Evolutionary conservation across 23 tunicate species (phyloP).

Genomic region (Oikopleura albicans): DNA sequence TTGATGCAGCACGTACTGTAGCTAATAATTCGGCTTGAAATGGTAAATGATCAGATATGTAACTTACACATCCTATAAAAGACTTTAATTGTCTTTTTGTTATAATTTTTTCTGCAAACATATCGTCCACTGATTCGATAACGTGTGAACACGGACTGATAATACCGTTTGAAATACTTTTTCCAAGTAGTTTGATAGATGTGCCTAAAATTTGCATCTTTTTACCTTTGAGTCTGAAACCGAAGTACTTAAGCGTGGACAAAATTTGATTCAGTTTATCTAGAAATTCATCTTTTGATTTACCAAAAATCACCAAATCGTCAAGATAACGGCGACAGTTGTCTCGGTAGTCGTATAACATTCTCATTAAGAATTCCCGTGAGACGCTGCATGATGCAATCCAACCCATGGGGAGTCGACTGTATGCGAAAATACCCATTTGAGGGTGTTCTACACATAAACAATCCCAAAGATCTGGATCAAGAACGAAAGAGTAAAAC

Average conservation of each 20-base stretch:
- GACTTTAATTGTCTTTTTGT: neutral
- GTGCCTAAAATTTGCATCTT: neutral
- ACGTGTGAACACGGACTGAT: neutral
- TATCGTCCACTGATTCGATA: neutral
- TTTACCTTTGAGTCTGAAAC: neutral
- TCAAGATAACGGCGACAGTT: neutral
- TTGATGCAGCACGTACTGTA: neutral
- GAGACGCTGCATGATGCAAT: no score
- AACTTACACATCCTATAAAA: neutral
- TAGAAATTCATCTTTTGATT: neutral
- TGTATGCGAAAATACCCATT: neutral
- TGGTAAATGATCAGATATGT: neutral
- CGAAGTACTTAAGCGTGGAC: neutral
- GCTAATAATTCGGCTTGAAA: neutral
- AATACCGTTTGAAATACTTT: neutral
- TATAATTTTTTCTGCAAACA: neutral
- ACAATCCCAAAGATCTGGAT: neutral
- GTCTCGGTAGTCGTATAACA: neutral
- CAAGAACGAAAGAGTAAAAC: neutral
- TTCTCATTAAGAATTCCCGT: neutral
- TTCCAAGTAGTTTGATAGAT: neutral
- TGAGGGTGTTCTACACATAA: neutral
- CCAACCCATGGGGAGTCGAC: conserved; percentile 1
- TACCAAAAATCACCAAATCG: neutral
- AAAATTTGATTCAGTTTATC: neutral